A percentile compares a stretch with the other conserved stretches of the same genome.
phyloP scores from a whole-genome alignment of 2,888 invertebrate genomes.

The Stenodema calcarata region DNA sequence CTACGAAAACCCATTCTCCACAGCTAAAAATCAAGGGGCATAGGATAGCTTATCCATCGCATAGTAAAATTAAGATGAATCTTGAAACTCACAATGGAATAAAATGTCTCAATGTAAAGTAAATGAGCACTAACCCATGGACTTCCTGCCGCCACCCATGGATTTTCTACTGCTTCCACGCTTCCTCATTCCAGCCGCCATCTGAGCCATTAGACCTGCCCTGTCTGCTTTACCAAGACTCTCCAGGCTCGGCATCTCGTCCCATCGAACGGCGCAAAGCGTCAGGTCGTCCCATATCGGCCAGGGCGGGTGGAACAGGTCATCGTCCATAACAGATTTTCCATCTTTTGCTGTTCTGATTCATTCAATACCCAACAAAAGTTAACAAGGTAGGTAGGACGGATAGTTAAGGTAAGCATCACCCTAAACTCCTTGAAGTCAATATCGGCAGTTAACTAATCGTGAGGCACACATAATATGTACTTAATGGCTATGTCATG shows the following conservation, averaged over 20 bases:
- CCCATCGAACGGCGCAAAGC: constrained; percentile 13
- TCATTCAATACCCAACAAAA: not conserved
- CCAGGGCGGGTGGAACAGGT: constrained; percentile 26
- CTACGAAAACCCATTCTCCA: too few species aligned
- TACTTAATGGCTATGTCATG: too few species aligned
- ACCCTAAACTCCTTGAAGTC: too few species aligned
- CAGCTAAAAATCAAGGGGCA: too few species aligned
- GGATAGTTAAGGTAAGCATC: too few species aligned
- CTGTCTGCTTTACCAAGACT: not conserved
- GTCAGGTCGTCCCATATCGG: constrained; percentile 26
- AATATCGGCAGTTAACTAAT: too few species aligned
- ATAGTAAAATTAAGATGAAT: too few species aligned
- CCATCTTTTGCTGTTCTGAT: not conserved
- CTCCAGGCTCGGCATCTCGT: constrained; percentile 19
- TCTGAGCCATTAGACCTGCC: not conserved
- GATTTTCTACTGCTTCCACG: not conserved
- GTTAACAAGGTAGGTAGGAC: too few species aligned
- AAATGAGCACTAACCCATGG: not conserved
- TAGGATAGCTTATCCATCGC: too few species aligned
- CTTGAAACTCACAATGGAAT: too few species aligned
- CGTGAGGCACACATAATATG: too few species aligned
- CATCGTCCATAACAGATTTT: not conserved
- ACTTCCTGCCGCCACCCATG: not conserved
- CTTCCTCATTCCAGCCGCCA: not conserved
- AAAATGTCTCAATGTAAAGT: too few species aligned